Percentiles rank a stretch among this genome's conserved stretches.
Evolutionary conservation across 2,113 vertebrate species (phyloP).

Genomic region (Elephantulus edwardii): DNA sequence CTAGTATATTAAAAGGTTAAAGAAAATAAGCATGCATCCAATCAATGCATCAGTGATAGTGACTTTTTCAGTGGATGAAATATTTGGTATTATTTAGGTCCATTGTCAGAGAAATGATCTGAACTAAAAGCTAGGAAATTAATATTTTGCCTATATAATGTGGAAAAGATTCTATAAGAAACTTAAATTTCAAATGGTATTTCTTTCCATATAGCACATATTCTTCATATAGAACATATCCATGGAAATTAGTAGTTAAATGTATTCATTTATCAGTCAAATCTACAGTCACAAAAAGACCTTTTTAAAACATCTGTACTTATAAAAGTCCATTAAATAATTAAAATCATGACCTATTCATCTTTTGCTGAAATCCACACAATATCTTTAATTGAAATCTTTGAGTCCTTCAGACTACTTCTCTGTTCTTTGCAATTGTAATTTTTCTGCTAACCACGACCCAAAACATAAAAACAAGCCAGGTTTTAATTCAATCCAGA

Average conservation of each 20-base stretch:
- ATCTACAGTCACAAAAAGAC: neutral
- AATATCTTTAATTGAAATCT: neutral
- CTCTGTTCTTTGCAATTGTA: neutral
- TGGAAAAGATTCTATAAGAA: neutral
- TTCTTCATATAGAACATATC: conserved; percentile 4
- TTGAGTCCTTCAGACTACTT: neutral
- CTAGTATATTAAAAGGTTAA: neutral
- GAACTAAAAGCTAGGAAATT: conserved; percentile 22
- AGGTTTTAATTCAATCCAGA: conserved; percentile 29
- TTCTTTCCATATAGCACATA: neutral
- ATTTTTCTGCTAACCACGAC: neutral
- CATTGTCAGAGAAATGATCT: neutral
- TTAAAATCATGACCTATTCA: conserved; percentile 12
- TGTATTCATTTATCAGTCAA: conserved; percentile 15
- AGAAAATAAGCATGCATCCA: neutral
- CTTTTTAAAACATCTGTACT: conserved; percentile 50
- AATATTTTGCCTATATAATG: neutral
- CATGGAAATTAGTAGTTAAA: conserved; percentile 18
- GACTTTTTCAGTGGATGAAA: neutral
- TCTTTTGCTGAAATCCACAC: neutral
- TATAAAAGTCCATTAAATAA: conserved; percentile 29
- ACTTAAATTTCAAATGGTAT: conserved; percentile 1
- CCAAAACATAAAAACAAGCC: conserved; percentile 25
- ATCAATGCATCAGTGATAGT: too few species aligned
- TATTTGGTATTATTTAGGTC: conserved; percentile 1